Evolutionary conservation across 1,140 invertebrate genomes (phyloP), one percentile per base, ranked within the genome.

Genomic region (Drosophila suzukii): DNA sequence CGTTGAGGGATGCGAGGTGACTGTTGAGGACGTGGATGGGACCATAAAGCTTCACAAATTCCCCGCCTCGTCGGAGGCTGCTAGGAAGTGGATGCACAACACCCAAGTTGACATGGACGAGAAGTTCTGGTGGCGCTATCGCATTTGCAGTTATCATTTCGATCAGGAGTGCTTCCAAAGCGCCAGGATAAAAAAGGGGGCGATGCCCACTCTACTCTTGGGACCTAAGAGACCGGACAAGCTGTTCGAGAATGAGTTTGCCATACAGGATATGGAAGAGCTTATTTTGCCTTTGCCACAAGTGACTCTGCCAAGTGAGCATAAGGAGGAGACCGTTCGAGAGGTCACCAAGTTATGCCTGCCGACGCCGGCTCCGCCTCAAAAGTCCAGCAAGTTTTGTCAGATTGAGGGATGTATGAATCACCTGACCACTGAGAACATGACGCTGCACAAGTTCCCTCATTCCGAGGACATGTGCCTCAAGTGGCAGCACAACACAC

Each of bases 401-500:
- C 84, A 89, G 34, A 65, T 89, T 5, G 80, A 89, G 6, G 74
- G 77, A 2, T 89, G 84, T 27, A 41, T 62, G 3, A 89, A 89
- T 56, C 84, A 89, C 39, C 30, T 89, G 51, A 80, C 81, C 44
- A 89, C 63, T 27, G 77, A 90, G 43, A 74, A 80, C 36, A 38
- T 89, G 41, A 89, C 84, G 0, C 65, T 89, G 15, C 84, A 89
- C 51, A 89, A 89, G 53, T 89, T 89, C 36, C 84, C 84, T 0
- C 73, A 84, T n/a, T 83, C 73, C 3, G 17, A 44, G 54, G 77
- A 80, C 6, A 80, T 90, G 73, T 90, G 84, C 41, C 55, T 59
- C 24, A 84, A 84, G 13, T 91, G 90, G 90, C 75, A 76, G 39
- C 90, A 91, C 39, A 91, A 91, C 51, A 78, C 88, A 0, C 81